Base-by-base conservation (phyloP, 2,113 vertebrate species). In the Lophotis ruficrista region DNA sequence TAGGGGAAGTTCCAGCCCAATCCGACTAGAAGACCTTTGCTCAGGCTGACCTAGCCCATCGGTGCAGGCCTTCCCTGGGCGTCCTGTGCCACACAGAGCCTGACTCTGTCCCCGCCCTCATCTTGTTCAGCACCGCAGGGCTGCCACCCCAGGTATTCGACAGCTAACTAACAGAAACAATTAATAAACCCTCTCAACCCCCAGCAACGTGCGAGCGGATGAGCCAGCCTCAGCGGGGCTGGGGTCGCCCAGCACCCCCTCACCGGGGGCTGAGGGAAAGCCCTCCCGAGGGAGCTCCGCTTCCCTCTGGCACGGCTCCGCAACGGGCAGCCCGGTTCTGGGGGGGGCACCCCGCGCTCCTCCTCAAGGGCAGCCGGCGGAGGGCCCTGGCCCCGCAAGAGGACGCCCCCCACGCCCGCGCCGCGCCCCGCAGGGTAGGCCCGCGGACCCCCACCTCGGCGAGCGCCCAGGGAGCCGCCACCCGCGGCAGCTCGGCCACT, bases 1-100 rank as follows among this genome's bases (percentile, higher is more conserved):
- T 13, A 38, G 13, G 37, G 48, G 53, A 82, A 95, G 57, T 23
- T 83, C 53, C 88, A 23, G 35, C 41, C 35, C 14, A 22, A 73
- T 31, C 7, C 9, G 8, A 24, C 37, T 16, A 11, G 14, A 25
- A 90, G 83, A 56, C 92, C 92, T 94, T 92, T 90, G 86, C 92
- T 87, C 90, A 3, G 71, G 38, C 69, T 83, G 80, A 89, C n/a
- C 82, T 5, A 22, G 30, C 71, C 33, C 77, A 35, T 6, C 12
- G 27, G 13, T 9, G 22, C 41, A 16, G 81, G 51, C 75, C 75
- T 35, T 61, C 35, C 65, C 38, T 4, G 1, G 17, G 14, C 17
- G 3, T 3, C 56, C 75, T 9, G 27, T 18, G n/a, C 53, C 75
- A 41, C 68, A 75, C 22, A 28, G 48, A 68, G 47, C n/a, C 31